Conservation (phyloP, 1,140 invertebrate genomes). For the Drusus annulatus region DNA sequence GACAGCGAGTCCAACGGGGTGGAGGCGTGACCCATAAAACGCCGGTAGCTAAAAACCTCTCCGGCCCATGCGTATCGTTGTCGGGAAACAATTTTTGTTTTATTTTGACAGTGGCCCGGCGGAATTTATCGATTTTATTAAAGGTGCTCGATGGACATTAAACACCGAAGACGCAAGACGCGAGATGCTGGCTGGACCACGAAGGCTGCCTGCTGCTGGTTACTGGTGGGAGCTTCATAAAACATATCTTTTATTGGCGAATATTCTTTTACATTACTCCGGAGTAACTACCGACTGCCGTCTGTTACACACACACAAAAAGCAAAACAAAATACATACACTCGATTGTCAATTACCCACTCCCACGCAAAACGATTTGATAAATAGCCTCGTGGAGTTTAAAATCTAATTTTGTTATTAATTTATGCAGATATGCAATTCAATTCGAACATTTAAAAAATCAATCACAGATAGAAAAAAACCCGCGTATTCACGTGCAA, state of each 20-base stretch:
- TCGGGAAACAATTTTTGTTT: conserved; percentile 52
- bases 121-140: conserved; percentile 57
- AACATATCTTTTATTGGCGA: conserved; percentile 28
- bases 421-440: conserved; percentile 35
- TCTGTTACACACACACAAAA: neutral
- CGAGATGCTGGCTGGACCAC: neutral
- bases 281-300: conserved; percentile 6
- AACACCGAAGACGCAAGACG: conserved; percentile 10
- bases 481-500: no score
- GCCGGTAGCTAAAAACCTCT: conserved; percentile 59
- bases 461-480: neutral
- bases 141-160: conserved; percentile 49
- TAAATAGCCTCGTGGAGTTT: conserved; percentile 9
- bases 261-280: conserved; percentile 18
- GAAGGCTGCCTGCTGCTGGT: neutral
- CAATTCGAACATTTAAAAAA: conserved; percentile 8
- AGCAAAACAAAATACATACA: neutral
- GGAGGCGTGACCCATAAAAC: conserved; percentile 56
- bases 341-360: conserved; percentile 25
- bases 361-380: conserved; percentile 20
- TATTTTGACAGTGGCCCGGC: conserved; percentile 55
- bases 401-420: conserved; percentile 7
- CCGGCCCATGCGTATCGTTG: conserved; percentile 56
- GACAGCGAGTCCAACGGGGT: neutral
- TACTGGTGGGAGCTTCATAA: conserved; percentile 6